phyloP scores from a whole-genome alignment of 2,888 invertebrate species.

The Heliconius aoede region DNA sequence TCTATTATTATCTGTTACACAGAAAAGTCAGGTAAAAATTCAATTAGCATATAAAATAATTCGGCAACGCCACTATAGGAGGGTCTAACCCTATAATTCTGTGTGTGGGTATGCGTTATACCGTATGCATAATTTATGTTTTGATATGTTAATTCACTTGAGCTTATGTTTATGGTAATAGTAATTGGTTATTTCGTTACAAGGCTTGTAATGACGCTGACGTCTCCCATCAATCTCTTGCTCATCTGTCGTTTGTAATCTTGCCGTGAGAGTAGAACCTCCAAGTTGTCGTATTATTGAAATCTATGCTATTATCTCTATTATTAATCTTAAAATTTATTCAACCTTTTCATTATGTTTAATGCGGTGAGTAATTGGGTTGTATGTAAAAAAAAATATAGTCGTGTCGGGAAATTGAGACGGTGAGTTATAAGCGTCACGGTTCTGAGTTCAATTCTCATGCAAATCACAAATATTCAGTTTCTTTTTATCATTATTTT shows the following conservation, averaged over 20 bases:
- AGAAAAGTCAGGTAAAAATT: slow-evolving; percentile 57
- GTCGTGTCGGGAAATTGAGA: too few relatives aligned
- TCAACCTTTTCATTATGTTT: slow-evolving; percentile 20
- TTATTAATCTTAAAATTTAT: slow-evolving; percentile 56
- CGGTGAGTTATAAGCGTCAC: not conserved
- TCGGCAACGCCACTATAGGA: slow-evolving; percentile 52
- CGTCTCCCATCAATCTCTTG: slow-evolving; percentile 64
- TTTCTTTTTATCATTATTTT: too few relatives aligned
- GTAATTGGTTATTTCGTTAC: slow-evolving; percentile 80
- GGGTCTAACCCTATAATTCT: slow-evolving; percentile 68
- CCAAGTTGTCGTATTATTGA: slow-evolving; percentile 25
- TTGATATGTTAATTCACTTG: slow-evolving; percentile 76
- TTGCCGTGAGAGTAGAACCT: slow-evolving; percentile 51
- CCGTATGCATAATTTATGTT: slow-evolving; percentile 74
- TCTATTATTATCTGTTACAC: slow-evolving; percentile 36
- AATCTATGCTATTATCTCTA: slow-evolving; percentile 60
- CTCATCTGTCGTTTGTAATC: slow-evolving; percentile 69
- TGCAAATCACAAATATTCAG: not conserved
- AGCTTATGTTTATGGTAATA: slow-evolving; percentile 82
- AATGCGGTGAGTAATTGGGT: slow-evolving; percentile 16
- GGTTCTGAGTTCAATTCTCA: not conserved
- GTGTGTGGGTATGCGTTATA: slow-evolving; percentile 59
- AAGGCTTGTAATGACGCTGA: slow-evolving; percentile 62
- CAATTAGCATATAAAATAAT: slow-evolving; percentile 61
- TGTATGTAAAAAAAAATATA: not conserved